Evolutionary conservation across 2,888 invertebrate genomes (phyloP).

Genomic region (Lepeophtheirus nordmannii): DNA sequence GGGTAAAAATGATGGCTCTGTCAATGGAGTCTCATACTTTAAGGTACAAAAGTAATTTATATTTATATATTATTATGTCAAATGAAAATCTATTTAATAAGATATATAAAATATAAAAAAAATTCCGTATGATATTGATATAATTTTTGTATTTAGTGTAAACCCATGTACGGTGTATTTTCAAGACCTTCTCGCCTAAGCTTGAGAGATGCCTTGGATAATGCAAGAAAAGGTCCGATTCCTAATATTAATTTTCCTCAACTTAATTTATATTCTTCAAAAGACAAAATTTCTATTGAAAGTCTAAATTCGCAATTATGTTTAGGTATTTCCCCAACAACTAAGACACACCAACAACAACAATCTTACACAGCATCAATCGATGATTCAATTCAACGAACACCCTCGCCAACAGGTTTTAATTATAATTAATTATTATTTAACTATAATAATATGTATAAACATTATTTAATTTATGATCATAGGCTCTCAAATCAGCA

Average conservation of each 20-base stretch:
- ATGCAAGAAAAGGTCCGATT: not conserved
- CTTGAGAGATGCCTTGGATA: not conserved
- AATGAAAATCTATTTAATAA: not conserved
- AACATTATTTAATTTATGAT: not conserved
- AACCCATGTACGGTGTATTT: conserved; percentile 36
- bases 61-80: not conserved
- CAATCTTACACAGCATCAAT: not conserved
- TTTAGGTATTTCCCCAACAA: not conserved
- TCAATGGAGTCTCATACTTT: conserved; percentile 54
- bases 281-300: not conserved
- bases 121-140: not conserved
- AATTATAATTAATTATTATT: not conserved
- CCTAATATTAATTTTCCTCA: not conserved
- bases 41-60: conserved; percentile 7
- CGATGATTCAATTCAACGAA: not conserved
- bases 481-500: conserved; percentile 1
- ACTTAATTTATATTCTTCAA: not conserved
- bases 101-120: not conserved
- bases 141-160: conserved; percentile 32
- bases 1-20: conserved; percentile 86
- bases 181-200: conserved; percentile 33
- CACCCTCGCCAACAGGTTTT: conserved; percentile 16
- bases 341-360: not conserved
- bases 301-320: not conserved
- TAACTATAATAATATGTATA: too few relatives aligned